A percentile compares a stretch with the other conserved stretches of the same genome.
Conservation (phyloP, 37 sponge, comb jelly and placozoan genomes). For the Axinella damicornis region DNA sequence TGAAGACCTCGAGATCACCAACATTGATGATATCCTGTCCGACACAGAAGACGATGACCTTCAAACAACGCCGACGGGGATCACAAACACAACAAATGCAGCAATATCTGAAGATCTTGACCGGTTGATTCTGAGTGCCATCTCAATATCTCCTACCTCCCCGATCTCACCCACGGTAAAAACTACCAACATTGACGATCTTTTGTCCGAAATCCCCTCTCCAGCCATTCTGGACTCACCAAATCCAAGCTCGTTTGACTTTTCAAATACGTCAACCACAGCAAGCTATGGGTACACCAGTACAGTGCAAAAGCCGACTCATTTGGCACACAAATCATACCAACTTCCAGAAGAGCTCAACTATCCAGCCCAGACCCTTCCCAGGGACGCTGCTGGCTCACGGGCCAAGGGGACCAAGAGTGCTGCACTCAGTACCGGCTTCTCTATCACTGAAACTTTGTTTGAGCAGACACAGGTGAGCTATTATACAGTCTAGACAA, state of each 20-base stretch:
- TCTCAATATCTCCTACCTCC: constrained; percentile 11
- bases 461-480: constrained; percentile 56
- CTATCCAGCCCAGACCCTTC: constrained; percentile 49
- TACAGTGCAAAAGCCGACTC: too few species aligned
- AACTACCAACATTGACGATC: constrained; percentile 43
- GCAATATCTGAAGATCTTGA: not conserved
- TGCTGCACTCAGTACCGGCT: not conserved
- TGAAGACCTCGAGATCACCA: constrained; percentile 50
- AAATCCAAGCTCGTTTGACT: not conserved
- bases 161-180: not conserved
- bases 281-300: not conserved
- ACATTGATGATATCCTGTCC: constrained; percentile 59
- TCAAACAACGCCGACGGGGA: too few species aligned
- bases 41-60: constrained; percentile 30
- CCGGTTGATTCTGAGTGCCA: constrained; percentile 30
- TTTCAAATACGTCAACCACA: not conserved
- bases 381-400: not conserved
- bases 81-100: not conserved
- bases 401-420: not conserved
- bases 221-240: not conserved
- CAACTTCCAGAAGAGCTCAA: too few species aligned
- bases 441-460: constrained; percentile 15
- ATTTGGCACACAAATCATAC: too few species aligned
- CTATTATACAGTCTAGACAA: too few species aligned
- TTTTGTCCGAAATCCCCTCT: not conserved